phyloP scores from a whole-genome alignment of 1,140 invertebrate species.

The Carcinoscorpius rotundicauda region DNA sequence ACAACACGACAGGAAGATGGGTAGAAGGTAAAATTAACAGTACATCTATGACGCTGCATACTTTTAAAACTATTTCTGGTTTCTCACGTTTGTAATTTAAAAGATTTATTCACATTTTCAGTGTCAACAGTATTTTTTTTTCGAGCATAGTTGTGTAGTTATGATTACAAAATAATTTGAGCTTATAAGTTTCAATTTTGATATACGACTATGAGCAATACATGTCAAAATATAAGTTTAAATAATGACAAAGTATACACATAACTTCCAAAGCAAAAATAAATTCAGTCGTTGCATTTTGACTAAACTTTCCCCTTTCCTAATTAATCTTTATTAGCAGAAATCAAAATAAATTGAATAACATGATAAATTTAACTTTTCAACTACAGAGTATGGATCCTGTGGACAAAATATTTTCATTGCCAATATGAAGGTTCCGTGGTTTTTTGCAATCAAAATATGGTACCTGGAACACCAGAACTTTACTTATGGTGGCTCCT shows the following conservation, averaged over 20 bases:
- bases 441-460: slow-evolving; percentile 64
- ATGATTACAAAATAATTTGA: no score
- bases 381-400: slow-evolving; percentile 43
- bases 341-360: not conserved
- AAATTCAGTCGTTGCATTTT: no score
- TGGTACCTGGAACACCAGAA: slow-evolving; percentile 63
- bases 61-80: not conserved
- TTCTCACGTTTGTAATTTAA: not conserved
- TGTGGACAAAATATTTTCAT: slow-evolving; percentile 77
- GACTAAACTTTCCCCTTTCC: no score
- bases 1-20: slow-evolving; percentile 48
- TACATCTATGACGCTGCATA: not conserved
- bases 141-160: no score
- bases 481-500: slow-evolving; percentile 51
- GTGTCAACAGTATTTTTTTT: no score
- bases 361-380: not conserved
- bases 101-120: no score
- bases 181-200: no score
- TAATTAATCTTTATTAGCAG: no score
- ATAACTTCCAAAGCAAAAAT: no score
- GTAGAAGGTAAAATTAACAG: slow-evolving; percentile 33
- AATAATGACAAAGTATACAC: no score
- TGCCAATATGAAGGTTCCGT: slow-evolving; percentile 60
- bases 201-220: no score
- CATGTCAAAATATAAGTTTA: no score